phyloP scores from a whole-genome alignment of 2,797 vertebrate genomes.

The Xerus rutilus region DNA sequence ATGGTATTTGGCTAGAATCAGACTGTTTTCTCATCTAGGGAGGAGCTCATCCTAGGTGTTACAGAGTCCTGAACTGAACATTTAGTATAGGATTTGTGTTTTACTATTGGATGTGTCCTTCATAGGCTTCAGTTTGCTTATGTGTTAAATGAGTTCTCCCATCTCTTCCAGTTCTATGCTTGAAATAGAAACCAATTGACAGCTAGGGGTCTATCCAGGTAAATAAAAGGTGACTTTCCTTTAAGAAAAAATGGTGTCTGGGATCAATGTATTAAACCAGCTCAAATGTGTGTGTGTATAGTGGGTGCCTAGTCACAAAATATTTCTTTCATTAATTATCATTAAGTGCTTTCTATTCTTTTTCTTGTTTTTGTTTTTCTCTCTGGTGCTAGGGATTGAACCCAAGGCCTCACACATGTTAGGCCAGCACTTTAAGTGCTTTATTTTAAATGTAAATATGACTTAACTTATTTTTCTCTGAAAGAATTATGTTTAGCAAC shows the following conservation, averaged over 20 bases:
- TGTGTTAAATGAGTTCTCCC: not conserved
- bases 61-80: not conserved
- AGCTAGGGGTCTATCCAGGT: conserved; percentile 64
- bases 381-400: too few species aligned
- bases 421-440: conserved; percentile 13
- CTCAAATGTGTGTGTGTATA: not conserved
- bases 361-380: too few species aligned
- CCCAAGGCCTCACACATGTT: too few species aligned
- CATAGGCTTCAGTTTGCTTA: conserved; percentile 31
- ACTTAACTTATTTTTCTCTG: conserved; percentile 30
- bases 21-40: not conserved
- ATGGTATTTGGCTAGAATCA: not conserved
- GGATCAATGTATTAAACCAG: conserved; percentile 44
- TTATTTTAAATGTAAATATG: conserved; percentile 77
- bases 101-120: not conserved
- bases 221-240: conserved; percentile 61
- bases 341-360: conserved; percentile 72
- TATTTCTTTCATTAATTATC: conserved; percentile 79
- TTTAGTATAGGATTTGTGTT: conserved; percentile 36
- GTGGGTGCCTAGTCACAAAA: conserved; percentile 45
- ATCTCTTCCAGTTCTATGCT: conserved; percentile 16
- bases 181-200: conserved; percentile 63
- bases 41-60: not conserved
- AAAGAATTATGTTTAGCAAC: conserved; percentile 79
- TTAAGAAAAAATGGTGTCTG: conserved; percentile 55